Evolutionary conservation across 2,888 invertebrate genomes (phyloP), one percentile per base, ranked within the genome.

Genomic region (Spilosoma lubricipeda): DNA sequence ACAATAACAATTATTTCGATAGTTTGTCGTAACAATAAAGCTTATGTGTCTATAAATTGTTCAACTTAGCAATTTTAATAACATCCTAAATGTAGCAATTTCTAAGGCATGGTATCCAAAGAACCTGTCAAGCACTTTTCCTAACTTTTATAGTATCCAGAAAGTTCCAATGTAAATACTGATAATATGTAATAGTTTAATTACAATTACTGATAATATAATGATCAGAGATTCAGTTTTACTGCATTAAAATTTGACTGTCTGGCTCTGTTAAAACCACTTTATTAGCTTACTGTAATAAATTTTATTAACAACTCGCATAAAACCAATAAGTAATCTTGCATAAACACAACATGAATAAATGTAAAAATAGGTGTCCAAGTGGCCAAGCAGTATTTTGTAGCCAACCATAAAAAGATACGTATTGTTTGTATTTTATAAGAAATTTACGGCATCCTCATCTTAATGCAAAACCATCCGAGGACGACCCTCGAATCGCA

Each of bases 381-480:
- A 79, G 33, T n/a, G 42, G 42, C 67, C 76, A 48, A 79, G 75
- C 65, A 76, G 73, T 79, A 74, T 71, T 56, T 63, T 67, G 63
- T n/a, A 67, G 71, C 42, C 27, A 42, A 39, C 67, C 67, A 76
- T 77, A 70, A 79, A 48, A 82, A 76, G 70, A 33, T 80, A 79
- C 69, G 74, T 75, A 76, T 80, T 81, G 82, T 78, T 77, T 82
- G 79, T 82, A 83, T 83, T 82, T 83, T 79, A 83, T 80, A 78
- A 78, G 80, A 84, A 82, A 84, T 81, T 82, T 77, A 81, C 75
- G 75, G 75, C 48, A 77, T 77, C 73, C 80, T 77, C 82, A 84
- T 84, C 76, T 80, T 85, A 85, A 87, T 86, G 83, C 82, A 86
- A 87, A 85, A 86, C 86, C 80, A 79, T 83, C 83, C 81, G 77